A percentile compares a stretch with the other conserved stretches of the same genome.
Evolutionary conservation across 1,140 invertebrate genomes (phyloP).

Genomic region (Eubasilissa regina): DNA sequence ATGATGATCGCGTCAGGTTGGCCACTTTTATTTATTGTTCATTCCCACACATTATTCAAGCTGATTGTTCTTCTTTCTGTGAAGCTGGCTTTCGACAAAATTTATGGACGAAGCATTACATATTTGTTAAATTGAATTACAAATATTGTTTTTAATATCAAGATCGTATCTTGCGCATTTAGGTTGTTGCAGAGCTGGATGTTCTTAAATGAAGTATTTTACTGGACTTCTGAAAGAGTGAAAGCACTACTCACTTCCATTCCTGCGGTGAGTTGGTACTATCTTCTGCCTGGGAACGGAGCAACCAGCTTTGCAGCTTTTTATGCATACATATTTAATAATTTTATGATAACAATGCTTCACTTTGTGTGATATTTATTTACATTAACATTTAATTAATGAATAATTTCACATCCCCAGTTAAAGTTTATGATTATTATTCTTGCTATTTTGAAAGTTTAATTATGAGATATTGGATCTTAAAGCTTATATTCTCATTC

Average conservation of each 20-base stretch:
- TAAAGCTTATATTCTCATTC: too few species aligned
- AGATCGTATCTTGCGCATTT: constrained; percentile 43
- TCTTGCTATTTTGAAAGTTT: too few species aligned
- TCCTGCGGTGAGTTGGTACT: constrained; percentile 75
- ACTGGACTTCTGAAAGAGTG: constrained; percentile 80
- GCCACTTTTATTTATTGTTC: too few species aligned
- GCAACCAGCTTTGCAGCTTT: not conserved
- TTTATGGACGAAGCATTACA: too few species aligned
- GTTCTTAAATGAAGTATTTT: constrained; percentile 79
- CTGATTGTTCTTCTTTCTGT: too few species aligned
- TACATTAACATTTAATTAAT: too few species aligned
- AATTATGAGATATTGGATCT: too few species aligned
- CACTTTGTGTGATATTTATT: not conserved
- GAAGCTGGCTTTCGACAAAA: too few species aligned
- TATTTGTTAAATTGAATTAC: not conserved
- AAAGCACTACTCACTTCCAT: constrained; percentile 84
- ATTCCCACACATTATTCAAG: too few species aligned
- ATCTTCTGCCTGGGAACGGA: constrained; percentile 16
- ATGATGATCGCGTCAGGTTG: too few species aligned
- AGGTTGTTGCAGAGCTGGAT: constrained; percentile 93
- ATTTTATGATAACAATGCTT: not conserved
- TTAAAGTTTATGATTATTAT: too few species aligned
- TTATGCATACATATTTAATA: not conserved
- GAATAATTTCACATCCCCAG: too few species aligned
- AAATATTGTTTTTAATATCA: not conserved